Evolutionary conservation across 2,113 vertebrate genomes (phyloP).

Genomic region (Gadus chalcogrammus): DNA sequence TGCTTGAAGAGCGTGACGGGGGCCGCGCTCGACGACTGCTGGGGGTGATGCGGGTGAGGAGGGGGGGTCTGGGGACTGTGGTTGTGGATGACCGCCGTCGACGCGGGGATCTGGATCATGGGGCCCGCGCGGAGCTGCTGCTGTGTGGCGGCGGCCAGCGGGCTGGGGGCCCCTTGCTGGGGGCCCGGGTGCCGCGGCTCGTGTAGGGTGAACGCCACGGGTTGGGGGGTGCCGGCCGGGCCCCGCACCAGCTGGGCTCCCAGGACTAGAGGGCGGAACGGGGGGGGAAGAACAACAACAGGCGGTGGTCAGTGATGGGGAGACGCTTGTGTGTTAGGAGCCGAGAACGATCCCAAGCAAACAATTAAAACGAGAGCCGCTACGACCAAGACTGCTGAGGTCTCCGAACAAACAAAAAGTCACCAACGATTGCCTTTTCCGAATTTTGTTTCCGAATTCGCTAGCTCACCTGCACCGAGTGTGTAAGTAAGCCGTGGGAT

Average conservation of each 20-base stretch:
- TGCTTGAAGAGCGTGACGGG: constrained; percentile 93
- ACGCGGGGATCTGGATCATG: constrained; percentile 81
- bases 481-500: too few species aligned
- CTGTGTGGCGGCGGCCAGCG: constrained; percentile 74
- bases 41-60: constrained; percentile 58
- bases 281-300: not conserved
- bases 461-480: too few species aligned
- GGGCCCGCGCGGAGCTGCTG: constrained; percentile 80
- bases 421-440: too few species aligned
- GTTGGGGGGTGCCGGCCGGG: constrained; percentile 75
- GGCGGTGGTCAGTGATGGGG: not conserved
- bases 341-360: too few species aligned
- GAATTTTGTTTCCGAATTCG: too few species aligned
- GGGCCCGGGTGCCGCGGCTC: constrained; percentile 79
- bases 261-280: constrained; percentile 65
- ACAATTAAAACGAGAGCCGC: too few species aligned
- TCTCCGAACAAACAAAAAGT: too few species aligned
- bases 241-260: constrained; percentile 85
- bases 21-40: constrained; percentile 67
- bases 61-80: constrained; percentile 76
- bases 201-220: constrained; percentile 84
- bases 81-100: constrained; percentile 75
- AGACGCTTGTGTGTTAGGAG: not conserved
- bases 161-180: constrained; percentile 78
- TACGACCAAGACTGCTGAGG: too few species aligned